A percentile compares a stretch with the other conserved stretches of the same genome.
Conservation (phyloP, 2,888 invertebrate genomes). For the Cordilura impudica region DNA sequence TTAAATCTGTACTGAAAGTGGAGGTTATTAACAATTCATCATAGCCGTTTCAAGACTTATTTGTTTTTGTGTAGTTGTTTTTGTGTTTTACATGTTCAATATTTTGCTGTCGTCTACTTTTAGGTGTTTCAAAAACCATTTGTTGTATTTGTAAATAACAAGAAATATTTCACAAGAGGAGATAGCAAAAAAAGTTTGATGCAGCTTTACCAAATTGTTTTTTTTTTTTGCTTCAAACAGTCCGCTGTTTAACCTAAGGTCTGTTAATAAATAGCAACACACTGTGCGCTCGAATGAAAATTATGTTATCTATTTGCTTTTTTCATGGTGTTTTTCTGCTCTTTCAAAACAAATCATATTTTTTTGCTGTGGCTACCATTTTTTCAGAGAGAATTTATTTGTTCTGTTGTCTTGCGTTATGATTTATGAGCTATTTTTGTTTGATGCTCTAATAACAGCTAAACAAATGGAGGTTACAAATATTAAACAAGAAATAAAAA, state of each 20-base stretch:
- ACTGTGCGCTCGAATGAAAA: background rate
- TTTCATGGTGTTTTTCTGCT: constrained; percentile 22
- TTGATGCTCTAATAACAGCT: constrained; percentile 45
- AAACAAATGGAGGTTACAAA: constrained; percentile 23
- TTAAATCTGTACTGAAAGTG: too few relatives aligned
- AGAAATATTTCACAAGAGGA: background rate
- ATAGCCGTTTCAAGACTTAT: too few relatives aligned
- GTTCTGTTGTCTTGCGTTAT: constrained; percentile 15
- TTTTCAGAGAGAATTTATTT: constrained; percentile 7
- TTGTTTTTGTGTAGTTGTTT: background rate
- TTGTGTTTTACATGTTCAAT: background rate
- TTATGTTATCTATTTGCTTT: constrained; percentile 34
- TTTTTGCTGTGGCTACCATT: background rate
- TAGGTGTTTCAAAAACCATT: constrained; percentile 9
- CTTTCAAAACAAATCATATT: constrained; percentile 15
- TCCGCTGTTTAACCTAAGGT: background rate
- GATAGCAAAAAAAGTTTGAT: background rate
- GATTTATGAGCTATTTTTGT: constrained; percentile 46
- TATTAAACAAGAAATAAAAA: background rate
- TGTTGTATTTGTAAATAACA: background rate
- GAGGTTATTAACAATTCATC: too few relatives aligned
- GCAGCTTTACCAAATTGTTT: background rate
- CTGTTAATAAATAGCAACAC: background rate
- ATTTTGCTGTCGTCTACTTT: background rate
- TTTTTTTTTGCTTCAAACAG: background rate